Evolutionary conservation across 2,888 invertebrate species (phyloP).

Genomic region (Troglohyphantes excavatus): DNA sequence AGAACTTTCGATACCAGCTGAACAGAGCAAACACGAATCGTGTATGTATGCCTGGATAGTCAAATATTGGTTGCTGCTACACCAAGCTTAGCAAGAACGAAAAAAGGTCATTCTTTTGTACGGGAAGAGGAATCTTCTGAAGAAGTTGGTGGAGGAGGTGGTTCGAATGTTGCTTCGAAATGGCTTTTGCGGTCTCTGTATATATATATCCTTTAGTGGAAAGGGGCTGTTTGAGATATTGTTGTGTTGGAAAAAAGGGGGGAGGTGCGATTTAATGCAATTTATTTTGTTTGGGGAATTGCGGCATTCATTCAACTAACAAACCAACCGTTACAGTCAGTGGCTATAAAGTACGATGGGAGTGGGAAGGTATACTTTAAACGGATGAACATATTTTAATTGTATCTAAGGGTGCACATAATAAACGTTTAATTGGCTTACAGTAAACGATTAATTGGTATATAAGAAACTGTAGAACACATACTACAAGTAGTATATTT

Average conservation of each 20-base stretch:
- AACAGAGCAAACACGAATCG: conserved; percentile 56
- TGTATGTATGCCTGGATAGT: conserved; percentile 51
- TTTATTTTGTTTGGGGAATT: conserved; percentile 47
- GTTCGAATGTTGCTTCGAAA: conserved; percentile 40
- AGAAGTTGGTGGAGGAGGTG: background rate
- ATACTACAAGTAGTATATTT: no score
- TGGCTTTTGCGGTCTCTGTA: conserved; percentile 48
- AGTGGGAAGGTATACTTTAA: no score
- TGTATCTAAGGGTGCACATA: no score
- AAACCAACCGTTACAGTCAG: conserved; percentile 40
- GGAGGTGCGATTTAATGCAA: conserved; percentile 61
- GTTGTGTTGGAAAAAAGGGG: conserved; percentile 38
- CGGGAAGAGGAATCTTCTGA: background rate
- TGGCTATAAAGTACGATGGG: no score
- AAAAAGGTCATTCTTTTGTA: conserved; percentile 62
- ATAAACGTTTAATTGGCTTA: no score
- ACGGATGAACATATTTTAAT: no score
- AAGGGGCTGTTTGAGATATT: conserved; percentile 51
- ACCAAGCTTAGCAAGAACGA: conserved; percentile 41
- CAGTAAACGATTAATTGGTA: no score
- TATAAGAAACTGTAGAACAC: no score
- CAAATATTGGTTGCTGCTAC: conserved; percentile 56
- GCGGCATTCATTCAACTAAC: conserved; percentile 34
- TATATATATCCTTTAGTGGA: conserved; percentile 42
- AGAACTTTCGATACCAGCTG: conserved; percentile 55